Percentiles rank a stretch among this genome's conserved stretches.
These are phyloP conservation scores for Caracal caracal DNA, from an alignment of 2,113 vertebrate genomes.

Conservation along the genomic window DNA sequence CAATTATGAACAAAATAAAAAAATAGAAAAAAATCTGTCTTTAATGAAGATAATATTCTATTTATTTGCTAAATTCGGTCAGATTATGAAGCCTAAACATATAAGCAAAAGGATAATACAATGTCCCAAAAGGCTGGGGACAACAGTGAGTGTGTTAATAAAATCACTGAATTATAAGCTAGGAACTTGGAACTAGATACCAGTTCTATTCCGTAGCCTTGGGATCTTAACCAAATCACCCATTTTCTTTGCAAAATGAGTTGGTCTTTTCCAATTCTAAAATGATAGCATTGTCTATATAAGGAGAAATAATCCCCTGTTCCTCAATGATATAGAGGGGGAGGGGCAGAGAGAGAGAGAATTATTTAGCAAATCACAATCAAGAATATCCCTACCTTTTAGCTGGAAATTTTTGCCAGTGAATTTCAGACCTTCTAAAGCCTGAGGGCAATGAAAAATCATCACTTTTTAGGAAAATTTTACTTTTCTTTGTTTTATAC, in stretches of 20 bases:
- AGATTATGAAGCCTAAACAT: background rate
- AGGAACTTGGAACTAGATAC: background rate
- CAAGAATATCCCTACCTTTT: background rate
- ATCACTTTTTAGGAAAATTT: background rate
- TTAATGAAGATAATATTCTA: background rate
- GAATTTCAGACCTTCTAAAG: conserved; percentile 5
- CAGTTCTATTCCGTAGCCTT: background rate
- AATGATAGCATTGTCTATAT: background rate
- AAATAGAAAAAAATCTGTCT: background rate
- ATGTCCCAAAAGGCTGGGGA: background rate
- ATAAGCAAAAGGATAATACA: background rate
- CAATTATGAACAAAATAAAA: background rate
- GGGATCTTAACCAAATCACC: background rate
- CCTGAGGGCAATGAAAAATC: background rate
- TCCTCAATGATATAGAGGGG: background rate
- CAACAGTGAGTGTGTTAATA: background rate
- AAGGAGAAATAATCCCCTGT: background rate
- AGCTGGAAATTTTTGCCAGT: background rate
- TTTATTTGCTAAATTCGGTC: background rate
- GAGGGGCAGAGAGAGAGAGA: fast-evolving
- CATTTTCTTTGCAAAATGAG: background rate
- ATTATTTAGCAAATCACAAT: background rate
- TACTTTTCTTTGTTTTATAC: conserved; percentile 21
- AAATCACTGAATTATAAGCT: background rate
- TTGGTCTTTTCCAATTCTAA: background rate